Conservation (phyloP, 2,797 vertebrate species). For the Meda fulgida region DNA sequence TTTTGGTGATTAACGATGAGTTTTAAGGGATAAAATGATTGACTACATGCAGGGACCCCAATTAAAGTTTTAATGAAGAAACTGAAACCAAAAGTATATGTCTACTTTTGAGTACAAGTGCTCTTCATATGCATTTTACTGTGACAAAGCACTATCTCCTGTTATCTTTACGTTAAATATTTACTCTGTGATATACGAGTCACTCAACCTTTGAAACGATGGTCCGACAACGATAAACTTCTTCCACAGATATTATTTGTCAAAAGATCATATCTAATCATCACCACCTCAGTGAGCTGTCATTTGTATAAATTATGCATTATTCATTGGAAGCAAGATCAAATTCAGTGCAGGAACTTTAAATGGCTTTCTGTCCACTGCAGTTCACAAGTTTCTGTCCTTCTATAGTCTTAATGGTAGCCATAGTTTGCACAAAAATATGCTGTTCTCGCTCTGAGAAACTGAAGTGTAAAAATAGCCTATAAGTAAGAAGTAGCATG, state of each 20-base stretch:
- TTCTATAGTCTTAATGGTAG: background rate
- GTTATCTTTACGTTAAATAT: conserved; percentile 49
- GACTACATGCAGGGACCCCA: too few relatives aligned
- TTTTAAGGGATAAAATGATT: too few relatives aligned
- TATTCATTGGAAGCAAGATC: background rate
- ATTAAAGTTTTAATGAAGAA: too few relatives aligned
- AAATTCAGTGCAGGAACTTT: background rate
- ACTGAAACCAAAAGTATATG: background rate
- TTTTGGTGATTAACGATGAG: too few relatives aligned
- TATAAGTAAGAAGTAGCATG: background rate
- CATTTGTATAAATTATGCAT: background rate
- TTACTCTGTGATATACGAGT: conserved; percentile 42
- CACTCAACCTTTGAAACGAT: conserved; percentile 49
- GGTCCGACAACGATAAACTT: background rate
- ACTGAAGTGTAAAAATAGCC: background rate
- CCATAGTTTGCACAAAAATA: background rate
- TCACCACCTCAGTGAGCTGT: too few relatives aligned
- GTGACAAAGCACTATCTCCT: background rate
- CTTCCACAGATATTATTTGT: background rate
- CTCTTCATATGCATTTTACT: background rate
- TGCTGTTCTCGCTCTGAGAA: background rate
- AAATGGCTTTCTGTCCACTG: background rate
- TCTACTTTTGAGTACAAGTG: background rate
- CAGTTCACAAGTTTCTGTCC: background rate
- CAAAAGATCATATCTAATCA: background rate